phyloP scores from a whole-genome alignment of 2,797 vertebrate species.

The Girardinus metallicus region DNA sequence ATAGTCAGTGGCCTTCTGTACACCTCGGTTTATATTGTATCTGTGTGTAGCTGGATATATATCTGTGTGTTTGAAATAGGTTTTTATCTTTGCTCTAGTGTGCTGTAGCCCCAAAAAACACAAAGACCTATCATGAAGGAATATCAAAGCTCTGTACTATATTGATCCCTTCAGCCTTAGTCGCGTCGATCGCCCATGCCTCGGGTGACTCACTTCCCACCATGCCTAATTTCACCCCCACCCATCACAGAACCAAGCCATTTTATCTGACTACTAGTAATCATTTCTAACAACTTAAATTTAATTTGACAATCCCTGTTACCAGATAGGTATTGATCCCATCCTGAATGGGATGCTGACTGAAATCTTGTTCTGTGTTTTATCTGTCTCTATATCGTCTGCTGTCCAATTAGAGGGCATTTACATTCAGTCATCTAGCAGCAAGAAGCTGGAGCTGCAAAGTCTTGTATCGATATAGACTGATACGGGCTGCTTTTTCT shows the following conservation, averaged over 20 bases:
- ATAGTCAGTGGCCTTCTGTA: slow-evolving; percentile 53
- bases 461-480: slow-evolving; percentile 59
- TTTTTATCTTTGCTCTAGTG: slow-evolving; percentile 61
- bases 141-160: slow-evolving; percentile 72
- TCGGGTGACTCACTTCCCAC: slow-evolving; percentile 63
- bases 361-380: slow-evolving; percentile 67
- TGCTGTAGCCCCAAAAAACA: slow-evolving; percentile 56
- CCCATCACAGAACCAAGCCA: slow-evolving; percentile 66
- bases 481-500: slow-evolving; percentile 33
- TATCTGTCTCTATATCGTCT: slow-evolving; percentile 66
- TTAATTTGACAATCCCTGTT: slow-evolving; percentile 79
- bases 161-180: slow-evolving; percentile 72
- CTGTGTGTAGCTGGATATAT: slow-evolving; percentile 7
- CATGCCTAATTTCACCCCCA: slow-evolving; percentile 64
- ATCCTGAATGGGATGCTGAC: slow-evolving; percentile 45
- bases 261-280: slow-evolving; percentile 76
- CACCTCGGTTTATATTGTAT: slow-evolving; percentile 38
- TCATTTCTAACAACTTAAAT: slow-evolving; percentile 81
- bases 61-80: slow-evolving; percentile 39
- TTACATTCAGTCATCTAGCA: slow-evolving; percentile 60
- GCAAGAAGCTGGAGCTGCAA: slow-evolving; percentile 65
- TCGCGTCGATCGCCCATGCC: slow-evolving; percentile 73
- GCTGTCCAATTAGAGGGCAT: slow-evolving; percentile 65
- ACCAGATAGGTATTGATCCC: slow-evolving; percentile 79
- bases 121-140: slow-evolving; percentile 75